Conservation (phyloP, 2,113 vertebrate species). For the rat (Rattus norvegicus) region DNA sequence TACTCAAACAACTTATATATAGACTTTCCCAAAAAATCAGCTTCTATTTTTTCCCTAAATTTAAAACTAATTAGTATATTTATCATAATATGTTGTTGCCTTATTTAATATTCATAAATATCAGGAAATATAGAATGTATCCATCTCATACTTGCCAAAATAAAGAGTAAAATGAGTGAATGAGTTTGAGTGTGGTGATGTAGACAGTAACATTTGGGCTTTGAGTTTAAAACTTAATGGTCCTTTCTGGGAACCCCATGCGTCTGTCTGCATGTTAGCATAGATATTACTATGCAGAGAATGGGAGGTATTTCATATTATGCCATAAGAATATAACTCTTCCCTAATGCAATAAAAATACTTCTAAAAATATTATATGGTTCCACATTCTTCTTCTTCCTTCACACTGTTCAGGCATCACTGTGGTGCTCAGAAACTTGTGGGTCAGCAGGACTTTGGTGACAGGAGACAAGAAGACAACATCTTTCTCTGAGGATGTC, state of each 20-base stretch:
- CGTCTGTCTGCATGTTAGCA: not conserved
- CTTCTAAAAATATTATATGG: no score
- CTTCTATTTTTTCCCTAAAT: not conserved
- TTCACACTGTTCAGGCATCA: no score
- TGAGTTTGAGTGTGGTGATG: conserved; percentile 22
- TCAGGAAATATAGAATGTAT: conserved; percentile 8
- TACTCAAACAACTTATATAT: not conserved
- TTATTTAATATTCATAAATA: conserved; percentile 38
- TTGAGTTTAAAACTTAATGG: not conserved
- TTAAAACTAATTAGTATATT: not conserved
- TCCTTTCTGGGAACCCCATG: not conserved
- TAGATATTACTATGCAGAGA: conserved; percentile 8
- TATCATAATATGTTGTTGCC: not conserved
- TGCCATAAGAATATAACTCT: not conserved
- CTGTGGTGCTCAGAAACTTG: no score
- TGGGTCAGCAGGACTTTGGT: no score
- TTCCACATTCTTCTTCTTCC: no score
- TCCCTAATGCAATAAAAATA: no score
- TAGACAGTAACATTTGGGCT: not conserved
- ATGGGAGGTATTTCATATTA: not conserved
- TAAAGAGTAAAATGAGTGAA: conserved; percentile 21
- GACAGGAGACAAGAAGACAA: no score
- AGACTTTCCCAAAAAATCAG: not conserved
- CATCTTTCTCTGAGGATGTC: no score
- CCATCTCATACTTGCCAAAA: conserved; percentile 22